These are phyloP conservation scores for Leptocoma aspasia DNA, from an alignment of 2,113 vertebrate species.

Conservation along the genomic window DNA sequence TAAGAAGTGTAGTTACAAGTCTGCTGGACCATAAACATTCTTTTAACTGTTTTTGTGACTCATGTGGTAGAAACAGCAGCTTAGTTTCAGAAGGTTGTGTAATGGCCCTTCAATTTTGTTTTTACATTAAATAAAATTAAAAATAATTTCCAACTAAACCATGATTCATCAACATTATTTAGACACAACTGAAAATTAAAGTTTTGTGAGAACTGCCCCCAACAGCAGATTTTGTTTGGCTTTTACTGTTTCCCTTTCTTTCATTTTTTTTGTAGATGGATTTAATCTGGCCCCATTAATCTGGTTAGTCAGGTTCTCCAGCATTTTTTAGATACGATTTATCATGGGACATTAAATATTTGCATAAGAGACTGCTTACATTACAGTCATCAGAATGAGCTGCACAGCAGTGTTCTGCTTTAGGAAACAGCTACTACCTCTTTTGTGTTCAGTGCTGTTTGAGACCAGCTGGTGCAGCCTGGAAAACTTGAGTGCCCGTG, in stretches of 20 bases:
- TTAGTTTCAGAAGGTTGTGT: constrained; percentile 36
- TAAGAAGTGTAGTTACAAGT: constrained; percentile 25
- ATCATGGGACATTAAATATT: constrained; percentile 44
- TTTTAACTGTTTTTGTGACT: constrained; percentile 63
- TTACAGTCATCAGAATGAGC: background rate
- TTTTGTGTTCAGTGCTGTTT: background rate
- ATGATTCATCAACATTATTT: constrained; percentile 8
- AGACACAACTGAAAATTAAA: background rate
- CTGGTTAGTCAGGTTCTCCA: constrained; percentile 58
- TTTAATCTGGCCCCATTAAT: background rate
- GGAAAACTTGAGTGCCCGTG: background rate
- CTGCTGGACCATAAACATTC: background rate
- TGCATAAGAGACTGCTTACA: constrained; percentile 6
- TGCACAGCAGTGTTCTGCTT: background rate
- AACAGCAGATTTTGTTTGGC: constrained; percentile 36
- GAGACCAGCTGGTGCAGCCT: background rate
- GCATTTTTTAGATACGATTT: constrained; percentile 64
- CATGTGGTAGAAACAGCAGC: constrained; percentile 9
- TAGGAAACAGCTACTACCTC: background rate
- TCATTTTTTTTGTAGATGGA: background rate
- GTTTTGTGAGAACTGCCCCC: background rate
- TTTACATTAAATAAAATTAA: background rate
- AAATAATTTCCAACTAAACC: background rate
- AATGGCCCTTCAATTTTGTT: background rate
- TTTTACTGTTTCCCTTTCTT: constrained; percentile 27